Evolutionary conservation across 2,113 vertebrate genomes (phyloP), one percentile per base, ranked within the genome.

Genomic region (Phodopus roborovskii): DNA sequence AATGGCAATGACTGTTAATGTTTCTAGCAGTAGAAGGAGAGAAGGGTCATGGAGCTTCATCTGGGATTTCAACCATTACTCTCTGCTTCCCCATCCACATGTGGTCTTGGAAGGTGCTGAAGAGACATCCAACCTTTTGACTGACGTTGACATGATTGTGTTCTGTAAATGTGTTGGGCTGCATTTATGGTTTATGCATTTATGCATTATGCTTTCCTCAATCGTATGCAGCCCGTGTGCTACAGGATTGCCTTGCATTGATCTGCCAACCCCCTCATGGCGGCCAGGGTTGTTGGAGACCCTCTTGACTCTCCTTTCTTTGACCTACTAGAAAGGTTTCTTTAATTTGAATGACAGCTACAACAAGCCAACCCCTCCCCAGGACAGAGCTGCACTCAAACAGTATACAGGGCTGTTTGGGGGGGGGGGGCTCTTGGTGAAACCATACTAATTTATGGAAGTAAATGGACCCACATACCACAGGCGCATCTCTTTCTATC

Each of bases 291-390:
- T 36, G 42, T 10, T 36, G 17, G 60, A 86, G 42, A 30, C 42
- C 42, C 12, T 62, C 82, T 83, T 48, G 19, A 7, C 33, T 53
- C 19, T 86, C 6, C 66, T 36, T 53, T 11, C 45, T 86, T 11
- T 68, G 45, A 70, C 45, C 13, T 64, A 45, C 60, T 64, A 64
- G n/a, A 13, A 53, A 66, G 9, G 11, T 28, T 39, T n/a, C 50
- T 28, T 68, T 7, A 20, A 30, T 50, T 42, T 30, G 24, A 64
- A 15, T 26, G 60, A 24, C 17, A 4, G 4, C 12, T 24, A 3
- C 20, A 17, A 24, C 50, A 17, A 33, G 7, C 36, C 16, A 11
- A 30, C 1, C 16, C 11, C 1, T 13, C 1, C 7, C 56, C 4
- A 11, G 13, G 53, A 39, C 12, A 33, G 42, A 13, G 28, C 15